Base-by-base conservation (phyloP, 1,140 invertebrate genomes). In the Oreohelix idahoensis region DNA sequence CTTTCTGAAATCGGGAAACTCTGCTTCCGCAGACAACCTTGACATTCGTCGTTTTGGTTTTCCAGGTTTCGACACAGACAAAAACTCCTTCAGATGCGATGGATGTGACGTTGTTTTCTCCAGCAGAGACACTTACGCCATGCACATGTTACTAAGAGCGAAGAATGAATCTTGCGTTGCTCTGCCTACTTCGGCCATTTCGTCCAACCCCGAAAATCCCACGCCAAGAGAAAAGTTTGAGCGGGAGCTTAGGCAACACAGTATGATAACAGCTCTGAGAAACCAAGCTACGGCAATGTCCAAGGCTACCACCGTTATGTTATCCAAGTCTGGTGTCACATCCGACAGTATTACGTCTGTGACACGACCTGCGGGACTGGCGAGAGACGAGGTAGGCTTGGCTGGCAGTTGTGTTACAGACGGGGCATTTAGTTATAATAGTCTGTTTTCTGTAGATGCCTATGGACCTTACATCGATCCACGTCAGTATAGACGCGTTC, bases 101-200 rank as follows among this genome's bases (percentile, higher is more conserved):
- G 88, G 88, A 39, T 92, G 91, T 79, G 84, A 88, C 42, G 84
- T 85, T 0, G 84, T 89, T 1, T 92, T 92, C 84, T 82, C 84
- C 17, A 91, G 87, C 74, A 83, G 91, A n/a, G 91, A 92, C 84
- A 88, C 90, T 0, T 90, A 91, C 79, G 91, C 91, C 35, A 91
- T 92, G 90, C 91, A 92, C 83, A 90, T 92, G 88, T 89, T 92
- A 87, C 88, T 91, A 81, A 85, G 91, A 36, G 91, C 90, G 35
- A 90, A 91, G 82, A 88, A 90, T 75, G 88, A 91, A 76, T 84
- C 85, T 1, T 91, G 90, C 79, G 84, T 87, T 58, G 79, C 84
- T 32, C 42, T 81, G 8, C 80, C 82, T 0, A 81, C 81, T 29
- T 74, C 77, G 39, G 71, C 79, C n/a, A 80, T 84, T 15, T 80